Conservation (phyloP, 2,113 vertebrate genomes). For the Grus americana region DNA sequence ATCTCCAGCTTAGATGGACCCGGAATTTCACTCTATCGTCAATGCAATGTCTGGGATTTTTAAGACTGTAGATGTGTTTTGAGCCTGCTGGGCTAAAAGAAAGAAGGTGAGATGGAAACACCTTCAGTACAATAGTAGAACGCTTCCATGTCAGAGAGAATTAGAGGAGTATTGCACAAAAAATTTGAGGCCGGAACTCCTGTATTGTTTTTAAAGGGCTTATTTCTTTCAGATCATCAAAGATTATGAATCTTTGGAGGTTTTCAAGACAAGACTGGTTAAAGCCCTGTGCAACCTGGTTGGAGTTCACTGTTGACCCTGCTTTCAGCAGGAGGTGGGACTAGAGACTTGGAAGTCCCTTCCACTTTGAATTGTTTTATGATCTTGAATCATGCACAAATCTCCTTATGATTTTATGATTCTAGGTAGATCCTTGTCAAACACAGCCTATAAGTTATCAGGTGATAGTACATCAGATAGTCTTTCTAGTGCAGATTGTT, state of each 20-base stretch:
- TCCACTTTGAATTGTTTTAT: background rate
- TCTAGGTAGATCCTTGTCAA: background rate
- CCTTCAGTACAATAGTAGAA: background rate
- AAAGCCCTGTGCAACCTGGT: background rate
- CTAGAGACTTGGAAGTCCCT: background rate
- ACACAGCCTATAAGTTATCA: background rate
- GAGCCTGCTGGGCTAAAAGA: background rate
- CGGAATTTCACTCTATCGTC: background rate
- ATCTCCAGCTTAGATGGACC: background rate
- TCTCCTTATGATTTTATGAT: background rate
- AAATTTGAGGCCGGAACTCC: background rate
- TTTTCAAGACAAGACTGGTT: background rate
- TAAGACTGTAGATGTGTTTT: background rate
- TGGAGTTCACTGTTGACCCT: background rate
- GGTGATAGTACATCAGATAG: background rate
- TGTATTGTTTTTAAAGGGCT: background rate
- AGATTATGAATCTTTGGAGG: background rate
- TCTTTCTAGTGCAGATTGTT: background rate
- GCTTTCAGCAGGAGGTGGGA: background rate
- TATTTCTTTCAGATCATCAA: background rate
- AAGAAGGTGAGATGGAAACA: background rate
- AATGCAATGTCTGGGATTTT: background rate
- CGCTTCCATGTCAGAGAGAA: background rate
- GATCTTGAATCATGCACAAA: background rate
- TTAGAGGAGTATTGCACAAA: background rate